Evolutionary conservation across 2,888 invertebrate genomes (phyloP), one percentile per base, ranked within the genome.

Genomic region (Alitta virens): DNA sequence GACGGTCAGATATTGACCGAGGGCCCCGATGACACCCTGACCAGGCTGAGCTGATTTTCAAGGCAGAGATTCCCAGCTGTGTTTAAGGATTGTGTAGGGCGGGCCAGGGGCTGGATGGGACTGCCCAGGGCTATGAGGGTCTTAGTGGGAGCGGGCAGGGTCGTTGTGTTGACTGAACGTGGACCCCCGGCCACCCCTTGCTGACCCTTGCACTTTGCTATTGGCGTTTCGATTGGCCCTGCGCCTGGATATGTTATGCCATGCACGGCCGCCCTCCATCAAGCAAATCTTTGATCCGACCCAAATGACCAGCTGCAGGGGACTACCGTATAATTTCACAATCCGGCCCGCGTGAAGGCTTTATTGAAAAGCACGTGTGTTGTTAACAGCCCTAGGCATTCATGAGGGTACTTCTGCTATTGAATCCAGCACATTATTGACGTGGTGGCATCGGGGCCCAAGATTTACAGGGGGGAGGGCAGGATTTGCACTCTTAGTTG

Each of bases 191-290:
- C 9, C 18, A 5, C 9, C 46, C 46, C 21, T 46, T 7, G 21
- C n/a, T 46, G 21, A 46, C n/a, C 18, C 46, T 46, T 46, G 46
- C 7, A 7, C 46, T 16, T 18, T 46, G 18, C n/a, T 46, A 46
- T 46, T 46, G 46, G 21, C 46, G 21, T 21, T 46, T 46, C 46
- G 46, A 46, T 46, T 46, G 46, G 46, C 46, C 46, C 46, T 18
- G 46, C 56, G 21, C 24, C 23, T 5, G 25, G 25, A 43, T 40
- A 23, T 56, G 56, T 42, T 25, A 56, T 56, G 38, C 56, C 43
- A 56, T 16, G 56, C 56, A 56, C 56, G 56, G 23, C 42, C 42
- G 16, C 16, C 56, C 43, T 43, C 43, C 56, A 56, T 56, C 56
- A 56, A 21, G 42, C 40, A 25, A 18, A 21, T 7, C 56, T 56